phyloP scores from a whole-genome alignment of 1,140 invertebrate genomes.

The Carcinoscorpius rotundicauda region DNA sequence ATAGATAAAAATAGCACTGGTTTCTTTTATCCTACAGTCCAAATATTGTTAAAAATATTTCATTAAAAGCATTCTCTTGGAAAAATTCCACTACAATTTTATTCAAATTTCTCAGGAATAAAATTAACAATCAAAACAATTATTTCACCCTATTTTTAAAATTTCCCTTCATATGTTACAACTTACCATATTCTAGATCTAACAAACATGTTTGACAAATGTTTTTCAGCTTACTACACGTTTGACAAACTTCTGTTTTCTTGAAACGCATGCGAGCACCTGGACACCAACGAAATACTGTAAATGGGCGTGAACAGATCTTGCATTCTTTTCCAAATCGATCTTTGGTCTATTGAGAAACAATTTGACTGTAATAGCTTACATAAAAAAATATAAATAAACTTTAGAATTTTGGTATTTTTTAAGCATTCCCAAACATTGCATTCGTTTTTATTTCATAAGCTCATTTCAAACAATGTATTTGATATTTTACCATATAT shows the following conservation, averaged over 20 bases:
- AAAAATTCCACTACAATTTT: no score
- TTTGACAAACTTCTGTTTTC: constrained; percentile 99
- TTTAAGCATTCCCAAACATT: no score
- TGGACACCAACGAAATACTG: constrained; percentile 92
- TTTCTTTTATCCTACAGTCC: no score
- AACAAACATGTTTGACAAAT: constrained; percentile 98
- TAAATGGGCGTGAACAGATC: constrained; percentile 95
- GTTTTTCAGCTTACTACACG: constrained; percentile 96
- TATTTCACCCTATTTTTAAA: neutral
- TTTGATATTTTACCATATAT: no score
- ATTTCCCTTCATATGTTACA: constrained; percentile 2
- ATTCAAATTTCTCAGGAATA: no score
- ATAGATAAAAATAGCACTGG: no score
- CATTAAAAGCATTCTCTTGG: no score
- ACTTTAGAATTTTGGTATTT: no score
- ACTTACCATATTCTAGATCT: constrained; percentile 86
- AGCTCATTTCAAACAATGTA: no score
- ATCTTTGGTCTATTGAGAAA: constrained; percentile 78
- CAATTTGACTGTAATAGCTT: neutral
- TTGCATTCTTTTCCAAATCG: constrained; percentile 98
- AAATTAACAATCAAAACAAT: neutral
- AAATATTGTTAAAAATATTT: no score
- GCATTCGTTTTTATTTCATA: no score
- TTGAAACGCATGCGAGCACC: constrained; percentile 98
- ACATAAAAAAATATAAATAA: no score